Evolutionary conservation across 1,140 invertebrate species (phyloP).

Genomic region (Ceratosolen solmsi): DNA sequence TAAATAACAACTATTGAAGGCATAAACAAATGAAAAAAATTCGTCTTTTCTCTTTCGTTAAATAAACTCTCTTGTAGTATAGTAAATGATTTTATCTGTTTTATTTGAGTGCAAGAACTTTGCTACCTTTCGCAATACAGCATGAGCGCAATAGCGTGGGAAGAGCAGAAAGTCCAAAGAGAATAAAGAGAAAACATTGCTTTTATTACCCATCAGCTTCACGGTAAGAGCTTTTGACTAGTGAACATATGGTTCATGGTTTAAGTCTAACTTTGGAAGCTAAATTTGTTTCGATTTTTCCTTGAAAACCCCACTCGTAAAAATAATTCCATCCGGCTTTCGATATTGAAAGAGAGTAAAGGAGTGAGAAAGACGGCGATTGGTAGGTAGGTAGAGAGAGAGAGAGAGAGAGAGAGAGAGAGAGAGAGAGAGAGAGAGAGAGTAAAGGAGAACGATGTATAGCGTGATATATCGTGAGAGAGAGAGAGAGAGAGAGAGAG

Average conservation of each 20-base stretch:
- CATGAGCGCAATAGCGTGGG: neutral
- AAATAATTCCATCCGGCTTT: slow-evolving; percentile 6
- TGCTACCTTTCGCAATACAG: neutral
- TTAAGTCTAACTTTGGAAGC: neutral
- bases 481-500: too few species aligned
- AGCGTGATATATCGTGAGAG: too few species aligned
- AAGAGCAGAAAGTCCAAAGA: neutral
- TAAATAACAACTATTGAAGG: too few species aligned
- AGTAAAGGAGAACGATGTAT: too few species aligned
- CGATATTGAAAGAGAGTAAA: slow-evolving; percentile 49
- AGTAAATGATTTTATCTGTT: slow-evolving; percentile 17
- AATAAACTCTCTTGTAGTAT: neutral
- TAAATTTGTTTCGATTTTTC: slow-evolving; percentile 8
- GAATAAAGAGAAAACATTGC: neutral
- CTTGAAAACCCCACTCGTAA: neutral
- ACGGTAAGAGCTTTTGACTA: slow-evolving; percentile 1
- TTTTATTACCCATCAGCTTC: neutral
- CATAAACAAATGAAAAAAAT: slow-evolving; percentile 19
- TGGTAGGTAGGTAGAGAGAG: neutral
- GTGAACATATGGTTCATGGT: neutral
- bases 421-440: neutral
- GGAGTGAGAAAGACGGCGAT: neutral
- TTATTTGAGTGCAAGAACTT: slow-evolving; percentile 2
- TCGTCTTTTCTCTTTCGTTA: neutral
- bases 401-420: neutral